Base-by-base conservation (phyloP, 2,888 invertebrate species). In the Priocnemis perturbator region DNA sequence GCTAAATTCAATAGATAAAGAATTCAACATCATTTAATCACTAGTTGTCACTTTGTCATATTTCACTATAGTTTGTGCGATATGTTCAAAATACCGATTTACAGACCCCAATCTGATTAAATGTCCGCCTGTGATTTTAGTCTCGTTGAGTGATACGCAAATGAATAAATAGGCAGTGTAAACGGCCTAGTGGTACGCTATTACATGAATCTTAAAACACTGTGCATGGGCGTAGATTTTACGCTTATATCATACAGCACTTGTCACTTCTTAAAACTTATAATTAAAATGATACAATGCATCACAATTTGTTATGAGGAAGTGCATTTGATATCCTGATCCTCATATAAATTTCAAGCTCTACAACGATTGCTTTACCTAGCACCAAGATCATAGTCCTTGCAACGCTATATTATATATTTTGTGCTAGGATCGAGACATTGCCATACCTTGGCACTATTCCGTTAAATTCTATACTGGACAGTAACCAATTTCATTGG, bases 141-240 rank as follows among this genome's bases (percentile, higher is more conserved):
- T 69, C 65, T 69, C 58, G 63, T 63, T 37, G 67, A 67, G 56
- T 59, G 30, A 55, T 56, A 56, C 53, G 74, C 64, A 66, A 67
- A 75, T 71, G 76, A 79, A 78, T 75, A 76, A 73, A 74, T 69
- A 79, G 79, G 79, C 79, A 79, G 79, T 79, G 79, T 67, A 69
- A 67, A 67, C 59, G 64, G 67, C 72, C 69, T 64, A 45, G 61
- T 67, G 62, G 73, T 64, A 75, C 59, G 23, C 68, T 60, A 65
- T 67, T 37, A 11, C 9, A 45, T 45, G n/a, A 21, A 58, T 19
- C 44, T 37, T 37, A 37, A 37, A 9, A 37, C 7, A 1, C 37
- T 37, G 37, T 37, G 37, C 37, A 37, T 37, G 37, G 37, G 7
- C 37, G 11, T 37, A 37, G 37, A 37, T 5, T 5, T 20, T 55